A percentile compares a stretch with the other conserved stretches of the same genome.
Evolutionary conservation across 2,888 invertebrate genomes (phyloP).

Genomic region (Xylocampa areola): DNA sequence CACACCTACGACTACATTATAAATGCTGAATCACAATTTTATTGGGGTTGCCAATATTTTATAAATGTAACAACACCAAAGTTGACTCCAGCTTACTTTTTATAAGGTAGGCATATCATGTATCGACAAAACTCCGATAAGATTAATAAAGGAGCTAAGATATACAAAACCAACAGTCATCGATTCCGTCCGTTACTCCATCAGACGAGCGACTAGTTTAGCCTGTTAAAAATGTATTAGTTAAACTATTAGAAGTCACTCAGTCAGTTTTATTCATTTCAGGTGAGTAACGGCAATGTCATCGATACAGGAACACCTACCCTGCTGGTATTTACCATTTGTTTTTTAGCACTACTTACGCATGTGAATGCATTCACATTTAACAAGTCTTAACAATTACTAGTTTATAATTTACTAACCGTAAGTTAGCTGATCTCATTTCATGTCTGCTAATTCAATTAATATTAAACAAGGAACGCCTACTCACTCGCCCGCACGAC

Average conservation of each 20-base stretch:
- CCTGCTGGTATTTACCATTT: slow-evolving; percentile 86
- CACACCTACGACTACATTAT: slow-evolving; percentile 16
- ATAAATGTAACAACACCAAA: slow-evolving; percentile 11
- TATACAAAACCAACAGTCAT: slow-evolving; percentile 31
- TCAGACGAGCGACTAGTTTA: slow-evolving; percentile 14
- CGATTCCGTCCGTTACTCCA: slow-evolving; percentile 13
- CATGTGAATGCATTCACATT: slow-evolving; percentile 65
- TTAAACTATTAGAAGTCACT: slow-evolving; percentile 44
- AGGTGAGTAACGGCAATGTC: slow-evolving; percentile 90
- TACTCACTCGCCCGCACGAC: slow-evolving; percentile 45
- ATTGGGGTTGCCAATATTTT: slow-evolving; percentile 38
- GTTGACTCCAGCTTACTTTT: slow-evolving; percentile 12
- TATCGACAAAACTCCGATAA: slow-evolving; percentile 38
- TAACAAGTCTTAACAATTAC: slow-evolving; percentile 42
- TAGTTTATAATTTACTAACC: slow-evolving; percentile 57
- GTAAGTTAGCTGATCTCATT: slow-evolving; percentile 56
- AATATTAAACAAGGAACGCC: slow-evolving; percentile 44
- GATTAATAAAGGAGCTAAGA: slow-evolving; percentile 38
- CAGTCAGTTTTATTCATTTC: slow-evolving; percentile 71
- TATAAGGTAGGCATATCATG: slow-evolving; percentile 17
- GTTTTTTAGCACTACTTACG: slow-evolving; percentile 66
- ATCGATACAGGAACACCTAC: slow-evolving; percentile 89
- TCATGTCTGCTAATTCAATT: slow-evolving; percentile 54
- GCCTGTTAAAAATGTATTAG: not conserved
- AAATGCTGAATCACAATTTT: slow-evolving; percentile 4